Evolutionary conservation across 2,888 invertebrate species (phyloP), one percentile per base, ranked within the genome.

Genomic region (Trissolcus japonicus): DNA sequence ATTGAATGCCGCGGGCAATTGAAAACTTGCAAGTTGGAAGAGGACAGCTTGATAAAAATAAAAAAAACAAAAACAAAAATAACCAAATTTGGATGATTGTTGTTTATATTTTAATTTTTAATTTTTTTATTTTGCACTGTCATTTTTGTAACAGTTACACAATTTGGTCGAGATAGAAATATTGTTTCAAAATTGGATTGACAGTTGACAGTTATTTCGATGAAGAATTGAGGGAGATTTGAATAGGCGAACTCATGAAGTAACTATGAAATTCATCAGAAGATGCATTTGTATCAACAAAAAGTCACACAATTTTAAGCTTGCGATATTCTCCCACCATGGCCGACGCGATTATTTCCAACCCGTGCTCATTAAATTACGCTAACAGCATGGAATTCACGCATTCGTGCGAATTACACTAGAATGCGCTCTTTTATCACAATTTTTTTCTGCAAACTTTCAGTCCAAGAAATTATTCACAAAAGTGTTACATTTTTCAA

Each of bases 1-100:
- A 65, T 65, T 65, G 46, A 55, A 48, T 17, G 55, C 65, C 55
- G 29, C 41, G 46, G 11, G 46, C 46, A 16, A 46, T 46, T 35
- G 9, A 35, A 7, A 11, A 11, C 9, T 35, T 35, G 7, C 35
- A 11, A 7, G 35, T 35, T 35, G 7, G 4, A 35, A 25, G 25
- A 25, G 25, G 25, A 25, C 25, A 25, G 25, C 2, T 25, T 25
- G 2, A 25, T 25, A 0, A 25, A 25, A 25, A 19, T 19, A 2
- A 19, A 19, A 19, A 19, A 19, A 2, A 19, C 19, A 19, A n/a
- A n/a, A n/a, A n/a, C n/a, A n/a, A n/a, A n/a, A n/a, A n/a, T n/a
- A n/a, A n/a, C n/a, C n/a, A n/a, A n/a, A n/a, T n/a, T n/a, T n/a
- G n/a, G n/a, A n/a, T n/a, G n/a, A 19, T 19, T 19, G 19, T 19